Conservation (phyloP, 1,140 invertebrate species). For the Ruditapes philippinarum region DNA sequence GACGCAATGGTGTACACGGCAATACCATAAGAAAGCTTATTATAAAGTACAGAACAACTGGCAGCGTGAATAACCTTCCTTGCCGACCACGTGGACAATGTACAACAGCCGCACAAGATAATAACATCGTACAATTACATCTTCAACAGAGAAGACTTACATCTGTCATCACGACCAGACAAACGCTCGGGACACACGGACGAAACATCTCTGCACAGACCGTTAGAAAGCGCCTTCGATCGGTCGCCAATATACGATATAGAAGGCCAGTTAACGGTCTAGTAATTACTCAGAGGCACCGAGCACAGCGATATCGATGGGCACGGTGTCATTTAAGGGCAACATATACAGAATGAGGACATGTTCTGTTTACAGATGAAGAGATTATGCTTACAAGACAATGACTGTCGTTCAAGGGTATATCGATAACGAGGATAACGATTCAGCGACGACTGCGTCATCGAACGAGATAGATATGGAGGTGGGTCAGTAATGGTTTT, state of each 20-base stretch:
- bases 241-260: not conserved
- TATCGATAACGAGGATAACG: not conserved
- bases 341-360: constrained; percentile 24
- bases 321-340: not conserved
- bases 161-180: not conserved
- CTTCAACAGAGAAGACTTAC: not conserved
- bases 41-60: constrained; percentile 2
- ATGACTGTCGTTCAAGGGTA: constrained; percentile 25
- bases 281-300: not conserved
- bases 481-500: constrained; percentile 40
- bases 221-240: not conserved
- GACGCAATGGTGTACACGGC: not conserved
- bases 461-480: not conserved
- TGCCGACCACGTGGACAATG: not conserved
- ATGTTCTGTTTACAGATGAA: constrained; percentile 41
- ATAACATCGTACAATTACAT: not conserved
- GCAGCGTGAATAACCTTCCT: constrained; percentile 12
- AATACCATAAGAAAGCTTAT: constrained; percentile 19
- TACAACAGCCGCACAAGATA: constrained; percentile 6
- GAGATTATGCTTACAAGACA: not conserved
- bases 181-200: not conserved
- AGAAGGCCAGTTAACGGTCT: not conserved
- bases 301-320: not conserved
- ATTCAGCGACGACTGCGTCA: not conserved
- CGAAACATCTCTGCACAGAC: too few species aligned